Conservation (phyloP, 2,888 invertebrate genomes). For the Yponomeuta cagnagella region DNA sequence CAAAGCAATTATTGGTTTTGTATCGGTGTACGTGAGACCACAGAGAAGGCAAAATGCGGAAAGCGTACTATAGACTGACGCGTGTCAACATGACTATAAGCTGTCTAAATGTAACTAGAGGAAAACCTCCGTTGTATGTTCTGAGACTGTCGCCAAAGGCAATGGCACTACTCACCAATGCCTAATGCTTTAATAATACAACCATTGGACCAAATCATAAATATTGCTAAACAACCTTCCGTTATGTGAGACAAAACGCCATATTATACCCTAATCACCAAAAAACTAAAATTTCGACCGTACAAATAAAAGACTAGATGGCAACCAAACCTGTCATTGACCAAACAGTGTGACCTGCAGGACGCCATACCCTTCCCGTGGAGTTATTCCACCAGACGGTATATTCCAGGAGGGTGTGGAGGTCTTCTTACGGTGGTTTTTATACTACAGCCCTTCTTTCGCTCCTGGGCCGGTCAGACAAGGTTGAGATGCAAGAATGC, state of each 20-base stretch:
- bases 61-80: too few relatives aligned
- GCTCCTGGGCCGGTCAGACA: constrained; percentile 49
- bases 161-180: not conserved
- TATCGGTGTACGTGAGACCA: too few relatives aligned
- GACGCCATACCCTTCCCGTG: not conserved
- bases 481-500: constrained; percentile 66
- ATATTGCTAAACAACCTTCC: constrained; percentile 6
- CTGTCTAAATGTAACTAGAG: not conserved
- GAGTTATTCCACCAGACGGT: not conserved
- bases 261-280: constrained; percentile 3
- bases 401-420: constrained; percentile 1
- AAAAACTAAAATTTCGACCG: constrained; percentile 3
- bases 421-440: constrained; percentile 32
- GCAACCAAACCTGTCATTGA: not conserved
- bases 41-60: too few relatives aligned
- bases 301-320: not conserved
- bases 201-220: not conserved
- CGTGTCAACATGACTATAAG: too few relatives aligned
- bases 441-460: constrained; percentile 1
- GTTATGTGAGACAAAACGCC: not conserved
- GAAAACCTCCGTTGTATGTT: not conserved
- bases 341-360: constrained; percentile 1
- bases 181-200: not conserved
- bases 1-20: too few relatives aligned
- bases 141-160: not conserved